Conservation (phyloP, 1,140 invertebrate genomes). For the Brachionus asplanchnoidis region DNA sequence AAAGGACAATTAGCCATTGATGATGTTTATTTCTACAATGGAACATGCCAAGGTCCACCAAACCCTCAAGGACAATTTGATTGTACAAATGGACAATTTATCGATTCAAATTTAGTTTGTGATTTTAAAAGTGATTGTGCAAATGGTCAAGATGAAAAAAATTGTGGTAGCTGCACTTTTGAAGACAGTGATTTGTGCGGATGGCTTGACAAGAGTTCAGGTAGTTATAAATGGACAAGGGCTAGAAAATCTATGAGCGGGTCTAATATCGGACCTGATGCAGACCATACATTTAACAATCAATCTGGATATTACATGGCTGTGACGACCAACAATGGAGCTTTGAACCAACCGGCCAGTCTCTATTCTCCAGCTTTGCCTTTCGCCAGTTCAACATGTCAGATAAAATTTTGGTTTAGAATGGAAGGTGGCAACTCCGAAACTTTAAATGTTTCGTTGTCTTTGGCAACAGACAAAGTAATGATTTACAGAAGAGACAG, state of each 20-base stretch:
- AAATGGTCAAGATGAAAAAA: slow-evolving; percentile 49
- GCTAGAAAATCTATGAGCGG: neutral
- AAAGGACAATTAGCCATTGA: slow-evolving; percentile 48
- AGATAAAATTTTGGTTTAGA: slow-evolving; percentile 68
- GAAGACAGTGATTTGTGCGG: slow-evolving; percentile 48
- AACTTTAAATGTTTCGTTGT: slow-evolving; percentile 52
- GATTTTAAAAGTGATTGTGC: slow-evolving; percentile 50
- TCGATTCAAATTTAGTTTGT: slow-evolving; percentile 46
- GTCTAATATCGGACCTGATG: slow-evolving; percentile 43
- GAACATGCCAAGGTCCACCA: slow-evolving; percentile 38
- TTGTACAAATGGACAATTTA: slow-evolving; percentile 45
- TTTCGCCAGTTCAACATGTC: slow-evolving; percentile 59
- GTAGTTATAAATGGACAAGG: slow-evolving; percentile 49
- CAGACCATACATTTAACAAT: slow-evolving; percentile 41
- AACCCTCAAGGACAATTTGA: slow-evolving; percentile 38
- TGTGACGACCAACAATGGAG: neutral
- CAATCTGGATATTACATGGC: slow-evolving; percentile 20
- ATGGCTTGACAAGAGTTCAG: slow-evolving; percentile 51
- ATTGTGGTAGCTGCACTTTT: slow-evolving; percentile 53
- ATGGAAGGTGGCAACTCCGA: slow-evolving; percentile 64
- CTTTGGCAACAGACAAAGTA: neutral
- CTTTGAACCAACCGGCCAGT: slow-evolving; percentile 60
- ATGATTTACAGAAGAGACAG: neutral
- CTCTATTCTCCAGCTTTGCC: slow-evolving; percentile 49
- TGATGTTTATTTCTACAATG: slow-evolving; percentile 47